These are phyloP conservation scores for Bombus pascuorum DNA, from an alignment of 1,140 invertebrate genomes.

Conservation along the genomic window DNA sequence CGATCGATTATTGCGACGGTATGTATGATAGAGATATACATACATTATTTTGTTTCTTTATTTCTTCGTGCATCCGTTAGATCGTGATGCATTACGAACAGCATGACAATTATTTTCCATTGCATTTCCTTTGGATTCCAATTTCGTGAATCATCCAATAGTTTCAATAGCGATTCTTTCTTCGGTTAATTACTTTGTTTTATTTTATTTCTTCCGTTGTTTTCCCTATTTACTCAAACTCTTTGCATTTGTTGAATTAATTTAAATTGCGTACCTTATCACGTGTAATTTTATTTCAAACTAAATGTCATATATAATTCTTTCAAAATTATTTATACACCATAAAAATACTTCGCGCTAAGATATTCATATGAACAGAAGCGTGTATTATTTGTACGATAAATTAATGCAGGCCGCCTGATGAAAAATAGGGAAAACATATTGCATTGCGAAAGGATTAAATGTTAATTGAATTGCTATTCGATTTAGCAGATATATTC, in stretches of 20 bases:
- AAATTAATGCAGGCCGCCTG: background rate
- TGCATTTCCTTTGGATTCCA: background rate
- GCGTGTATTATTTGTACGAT: slow-evolving; percentile 7
- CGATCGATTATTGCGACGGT: slow-evolving; percentile 40
- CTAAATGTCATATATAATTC: slow-evolving; percentile 9
- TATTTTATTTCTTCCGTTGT: background rate
- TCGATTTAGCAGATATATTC: background rate
- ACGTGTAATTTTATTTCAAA: slow-evolving; percentile 18
- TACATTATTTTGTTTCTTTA: background rate
- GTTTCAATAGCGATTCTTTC: background rate
- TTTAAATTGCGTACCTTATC: background rate
- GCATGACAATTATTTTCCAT: background rate
- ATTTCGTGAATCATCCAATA: slow-evolving; percentile 11
- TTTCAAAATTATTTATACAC: slow-evolving; percentile 13
- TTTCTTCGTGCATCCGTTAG: background rate
- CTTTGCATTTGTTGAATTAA: background rate
- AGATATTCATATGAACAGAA: slow-evolving; percentile 12
- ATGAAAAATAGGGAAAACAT: slow-evolving; percentile 22
- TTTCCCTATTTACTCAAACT: background rate
- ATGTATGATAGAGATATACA: slow-evolving; percentile 24
- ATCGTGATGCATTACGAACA: slow-evolving; percentile 2
- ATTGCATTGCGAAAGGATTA: background rate
- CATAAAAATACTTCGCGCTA: slow-evolving; percentile 10
- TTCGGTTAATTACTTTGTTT: background rate
- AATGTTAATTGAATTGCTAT: slow-evolving; percentile 4